A percentile compares a stretch with the other conserved stretches of the same genome.
Evolutionary conservation across 2,888 invertebrate species (phyloP).

Genomic region (Hirtodrosophila histrioides): DNA sequence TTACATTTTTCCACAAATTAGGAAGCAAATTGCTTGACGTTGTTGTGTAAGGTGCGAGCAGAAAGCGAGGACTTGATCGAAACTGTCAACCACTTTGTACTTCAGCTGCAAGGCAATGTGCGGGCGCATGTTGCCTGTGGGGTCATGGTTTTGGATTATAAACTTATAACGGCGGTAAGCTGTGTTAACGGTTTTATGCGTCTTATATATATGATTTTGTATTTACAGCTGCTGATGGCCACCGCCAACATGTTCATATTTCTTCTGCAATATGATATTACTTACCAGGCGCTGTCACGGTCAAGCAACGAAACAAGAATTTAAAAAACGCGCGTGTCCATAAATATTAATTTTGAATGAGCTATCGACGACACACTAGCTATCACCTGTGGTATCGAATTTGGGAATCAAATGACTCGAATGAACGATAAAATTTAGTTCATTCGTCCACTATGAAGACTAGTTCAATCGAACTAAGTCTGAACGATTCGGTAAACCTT

Average conservation of each 20-base stretch:
- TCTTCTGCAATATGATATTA: slow-evolving; percentile 65
- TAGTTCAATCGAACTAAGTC: too few species aligned
- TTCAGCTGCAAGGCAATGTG: slow-evolving; percentile 49
- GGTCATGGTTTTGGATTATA: slow-evolving; percentile 48
- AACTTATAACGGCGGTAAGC: slow-evolving; percentile 53
- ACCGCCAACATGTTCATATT: slow-evolving; percentile 59
- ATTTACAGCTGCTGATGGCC: slow-evolving; percentile 53
- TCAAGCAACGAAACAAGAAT: slow-evolving; percentile 29
- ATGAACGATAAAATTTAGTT: neutral
- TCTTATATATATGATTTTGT: neutral
- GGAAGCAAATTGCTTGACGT: slow-evolving; percentile 43
- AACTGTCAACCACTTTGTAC: slow-evolving; percentile 45
- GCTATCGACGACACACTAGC: too few species aligned
- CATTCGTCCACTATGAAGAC: too few species aligned
- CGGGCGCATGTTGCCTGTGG: slow-evolving; percentile 55
- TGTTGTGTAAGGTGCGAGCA: slow-evolving; percentile 18
- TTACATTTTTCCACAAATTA: slow-evolving; percentile 1
- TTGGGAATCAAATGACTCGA: neutral
- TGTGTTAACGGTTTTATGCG: neutral
- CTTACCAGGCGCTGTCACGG: slow-evolving; percentile 46
- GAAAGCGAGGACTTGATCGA: slow-evolving; percentile 33
- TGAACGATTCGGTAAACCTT: slow-evolving; percentile 1
- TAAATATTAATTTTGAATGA: too few species aligned
- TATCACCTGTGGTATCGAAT: neutral
- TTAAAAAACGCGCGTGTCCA: neutral